Base-by-base conservation (phyloP, 2,113 vertebrate genomes). In the Siniperca knerii region DNA sequence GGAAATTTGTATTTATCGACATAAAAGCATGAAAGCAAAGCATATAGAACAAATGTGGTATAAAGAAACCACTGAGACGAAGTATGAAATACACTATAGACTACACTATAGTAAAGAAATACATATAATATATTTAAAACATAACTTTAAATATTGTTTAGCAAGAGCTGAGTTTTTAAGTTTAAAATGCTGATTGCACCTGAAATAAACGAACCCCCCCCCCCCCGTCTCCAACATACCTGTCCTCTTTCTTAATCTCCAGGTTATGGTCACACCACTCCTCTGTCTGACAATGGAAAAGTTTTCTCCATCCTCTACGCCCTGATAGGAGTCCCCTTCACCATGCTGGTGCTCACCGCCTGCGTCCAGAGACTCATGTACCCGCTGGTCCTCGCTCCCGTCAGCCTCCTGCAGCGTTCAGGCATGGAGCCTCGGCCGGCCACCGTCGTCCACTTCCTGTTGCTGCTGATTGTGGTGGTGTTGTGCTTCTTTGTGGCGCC, bases 191-290 rank as follows among this genome's bases (percentile, higher is more conserved):
- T 16, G 13, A 16, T 15, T 60, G 58, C 25, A 29, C 23, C n/a
- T 25, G 23, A 25, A 25, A 58, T 25, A 11, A 58, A 58, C 9
- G 8, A 58, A 23, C 29, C 4, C 54, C 18, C 29, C 8, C 2
- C 44, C 7, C 58, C 3, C 15, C 4, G 33, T 64, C 29, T 71
- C 50, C 21, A 40, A 60, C 54, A 15, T 25, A 2, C 23, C 12
- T 73, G 15, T 55, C 29, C 20, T 69, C 16, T 52, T 52, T 18
- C 23, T 75, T 7, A 25, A 0, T 40, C 62, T 77, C 5, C 93
- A 98, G 97, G 97, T 77, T 98, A 98, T 0, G 97, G 97, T 18
- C 96, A 98, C 81, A 97, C 96, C 2, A 96, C 96, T 0, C 97
- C 97, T 0, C 96, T 98, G 80, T 97, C 97, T 0, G 95, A 97